Evolutionary conservation across 2,797 vertebrate genomes (phyloP), one percentile per base, ranked within the genome.

Genomic region (Tenualosa thibaudeaui): DNA sequence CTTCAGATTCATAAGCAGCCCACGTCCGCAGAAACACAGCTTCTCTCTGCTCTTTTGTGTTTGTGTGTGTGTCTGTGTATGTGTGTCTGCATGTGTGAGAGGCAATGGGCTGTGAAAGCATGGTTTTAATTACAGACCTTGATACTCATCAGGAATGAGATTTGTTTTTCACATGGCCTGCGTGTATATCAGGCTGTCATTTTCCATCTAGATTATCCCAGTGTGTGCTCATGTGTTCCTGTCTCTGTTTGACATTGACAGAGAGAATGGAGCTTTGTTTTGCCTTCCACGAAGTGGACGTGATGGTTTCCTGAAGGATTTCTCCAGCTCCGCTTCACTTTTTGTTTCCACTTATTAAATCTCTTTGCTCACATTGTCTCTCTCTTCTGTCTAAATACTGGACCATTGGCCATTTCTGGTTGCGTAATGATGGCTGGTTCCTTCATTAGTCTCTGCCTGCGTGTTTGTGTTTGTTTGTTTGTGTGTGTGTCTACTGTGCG

Each of bases 231-330:
- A 37, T 51, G 9, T 84, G n/a, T 81, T 56, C 37, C 54, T 58
- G 49, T 82, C 56, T 12, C 26, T 65, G 54, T 58, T 31, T n/a
- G 82, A 22, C 71, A 46, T 40, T 0, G 17, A 78, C 40, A 22
- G 71, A 78, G 71, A 78, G 71, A 78, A 78, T 6, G 15, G 71
- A 46, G 43, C 71, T 78, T 78, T 46, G 71, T 78, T 78, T 46
- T 78, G 40, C 71, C 17, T 78, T 78, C 17, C 22, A 5, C 37
- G 62, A 7, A 75, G 15, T 75, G 31, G 12, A 75, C 17, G 40
- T 40, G 17, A 78, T 78, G 19, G 17, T 46, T 22, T 78, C 17
- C 71, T 78, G 40, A 78, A 78, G 71, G 71, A 37, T 46, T 78
- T 78, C 40, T 78, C 40, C 71, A 78, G 7, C 40, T 46, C 37